These are phyloP conservation scores for Oostethus manadensis DNA, from an alignment of 2,113 vertebrate genomes.

Conservation along the genomic window DNA sequence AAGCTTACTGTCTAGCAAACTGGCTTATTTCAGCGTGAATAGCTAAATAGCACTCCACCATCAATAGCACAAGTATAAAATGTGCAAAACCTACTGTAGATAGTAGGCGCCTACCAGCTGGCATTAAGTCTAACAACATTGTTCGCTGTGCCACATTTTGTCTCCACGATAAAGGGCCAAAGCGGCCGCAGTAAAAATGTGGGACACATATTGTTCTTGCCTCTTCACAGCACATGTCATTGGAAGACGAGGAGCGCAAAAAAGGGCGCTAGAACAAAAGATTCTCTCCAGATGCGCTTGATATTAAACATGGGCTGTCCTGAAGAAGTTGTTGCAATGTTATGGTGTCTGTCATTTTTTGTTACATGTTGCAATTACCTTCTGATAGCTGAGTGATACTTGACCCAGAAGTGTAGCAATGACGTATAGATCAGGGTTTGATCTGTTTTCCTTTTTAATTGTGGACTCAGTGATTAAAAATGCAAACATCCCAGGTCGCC, in stretches of 20 bases:
- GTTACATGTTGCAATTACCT: conserved; percentile 29
- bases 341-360: conserved; percentile 48
- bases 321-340: conserved; percentile 22
- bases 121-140: background rate
- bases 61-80: no score
- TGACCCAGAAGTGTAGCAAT: conserved; percentile 8
- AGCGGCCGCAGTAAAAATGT: conserved; percentile 45
- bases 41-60: no score
- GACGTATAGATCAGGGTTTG: background rate
- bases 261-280: conserved; percentile 22
- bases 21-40: background rate
- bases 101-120: background rate
- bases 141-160: background rate
- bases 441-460: background rate
- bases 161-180: background rate
- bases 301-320: conserved; percentile 40
- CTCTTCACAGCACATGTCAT: conserved; percentile 20
- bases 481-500: background rate
- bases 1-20: background rate
- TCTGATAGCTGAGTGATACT: conserved; percentile 15
- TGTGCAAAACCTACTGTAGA: background rate
- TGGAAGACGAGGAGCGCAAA: conserved; percentile 22
- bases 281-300: conserved; percentile 46
- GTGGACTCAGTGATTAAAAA: background rate
- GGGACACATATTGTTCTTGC: conserved; percentile 35